Evolutionary conservation across 2,888 invertebrate species (phyloP).

Genomic region (Melipona beecheii): DNA sequence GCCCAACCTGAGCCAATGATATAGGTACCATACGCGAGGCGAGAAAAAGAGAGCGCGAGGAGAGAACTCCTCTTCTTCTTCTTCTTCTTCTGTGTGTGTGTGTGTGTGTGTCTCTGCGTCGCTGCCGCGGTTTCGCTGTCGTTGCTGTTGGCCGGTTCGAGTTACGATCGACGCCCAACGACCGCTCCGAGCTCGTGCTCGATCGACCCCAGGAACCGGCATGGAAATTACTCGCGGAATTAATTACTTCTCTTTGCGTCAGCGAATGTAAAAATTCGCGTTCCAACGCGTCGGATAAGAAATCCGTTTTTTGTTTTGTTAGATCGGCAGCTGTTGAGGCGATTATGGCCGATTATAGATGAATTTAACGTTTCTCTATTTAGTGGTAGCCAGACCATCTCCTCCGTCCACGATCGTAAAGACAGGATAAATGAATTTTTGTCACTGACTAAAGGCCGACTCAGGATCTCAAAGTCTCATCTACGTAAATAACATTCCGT

Average conservation of each 20-base stretch:
- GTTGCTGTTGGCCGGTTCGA: conserved; percentile 48
- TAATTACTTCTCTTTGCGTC: conserved; percentile 15
- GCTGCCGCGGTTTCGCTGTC: conserved; percentile 30
- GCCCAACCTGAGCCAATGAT: conserved; percentile 78
- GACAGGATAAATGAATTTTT: not conserved
- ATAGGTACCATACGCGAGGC: conserved; percentile 71
- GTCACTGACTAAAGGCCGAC: too few relatives aligned
- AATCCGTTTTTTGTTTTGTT: not conserved
- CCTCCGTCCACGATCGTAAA: not conserved
- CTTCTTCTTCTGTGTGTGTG: not conserved
- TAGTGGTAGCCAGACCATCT: not conserved
- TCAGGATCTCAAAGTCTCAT: not conserved
- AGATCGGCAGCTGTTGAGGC: not conserved
- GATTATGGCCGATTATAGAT: too few relatives aligned
- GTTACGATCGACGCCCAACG: conserved; percentile 37
- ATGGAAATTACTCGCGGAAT: conserved; percentile 19
- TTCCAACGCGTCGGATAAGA: not conserved
- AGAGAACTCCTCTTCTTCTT: not conserved
- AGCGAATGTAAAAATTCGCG: conserved; percentile 1
- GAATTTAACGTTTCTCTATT: not conserved
- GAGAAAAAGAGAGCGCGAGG: conserved; percentile 31
- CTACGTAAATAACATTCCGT: too few relatives aligned
- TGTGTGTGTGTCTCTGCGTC: conserved; percentile 15
- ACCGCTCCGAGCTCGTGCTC: not conserved
- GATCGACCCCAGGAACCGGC: not conserved